phyloP scores from a whole-genome alignment of 2,797 vertebrate genomes.

The Galagoides demidoff region DNA sequence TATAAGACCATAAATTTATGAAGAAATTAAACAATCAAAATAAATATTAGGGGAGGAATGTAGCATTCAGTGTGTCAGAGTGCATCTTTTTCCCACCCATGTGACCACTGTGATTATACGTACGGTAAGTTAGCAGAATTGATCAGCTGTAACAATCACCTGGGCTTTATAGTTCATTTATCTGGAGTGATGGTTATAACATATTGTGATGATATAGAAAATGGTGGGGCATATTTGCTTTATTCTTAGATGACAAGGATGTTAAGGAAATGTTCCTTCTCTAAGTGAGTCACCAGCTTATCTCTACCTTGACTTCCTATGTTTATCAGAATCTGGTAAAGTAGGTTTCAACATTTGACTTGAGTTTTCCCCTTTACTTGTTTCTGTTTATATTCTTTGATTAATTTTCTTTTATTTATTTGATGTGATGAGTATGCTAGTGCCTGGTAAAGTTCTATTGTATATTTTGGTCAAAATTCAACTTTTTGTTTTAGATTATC shows the following conservation, averaged over 20 bases:
- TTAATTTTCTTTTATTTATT: constrained; percentile 44
- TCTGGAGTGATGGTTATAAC: not conserved
- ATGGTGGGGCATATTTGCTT: not conserved
- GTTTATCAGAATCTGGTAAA: not conserved
- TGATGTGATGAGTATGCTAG: not conserved
- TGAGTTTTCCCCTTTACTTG: not conserved
- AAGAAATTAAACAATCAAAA: not conserved
- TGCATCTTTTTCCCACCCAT: not conserved
- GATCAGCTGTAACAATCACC: not conserved
- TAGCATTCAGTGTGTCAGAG: not conserved
- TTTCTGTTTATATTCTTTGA: constrained; percentile 16
- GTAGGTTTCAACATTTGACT: not conserved
- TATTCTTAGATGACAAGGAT: not conserved
- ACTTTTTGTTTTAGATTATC: not conserved
- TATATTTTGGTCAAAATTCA: not conserved
- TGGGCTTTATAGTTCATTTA: not conserved
- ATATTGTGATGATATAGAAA: not conserved
- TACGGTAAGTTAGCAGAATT: not conserved
- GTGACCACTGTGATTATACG: not conserved
- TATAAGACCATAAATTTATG: not conserved
- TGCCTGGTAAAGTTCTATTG: constrained; percentile 28
- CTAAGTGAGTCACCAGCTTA: not conserved
- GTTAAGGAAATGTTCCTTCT: not conserved
- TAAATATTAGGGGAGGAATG: not conserved
- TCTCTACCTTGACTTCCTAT: not conserved